phyloP scores from a whole-genome alignment of 2,113 vertebrate genomes.

The Lucifuga dentata region DNA sequence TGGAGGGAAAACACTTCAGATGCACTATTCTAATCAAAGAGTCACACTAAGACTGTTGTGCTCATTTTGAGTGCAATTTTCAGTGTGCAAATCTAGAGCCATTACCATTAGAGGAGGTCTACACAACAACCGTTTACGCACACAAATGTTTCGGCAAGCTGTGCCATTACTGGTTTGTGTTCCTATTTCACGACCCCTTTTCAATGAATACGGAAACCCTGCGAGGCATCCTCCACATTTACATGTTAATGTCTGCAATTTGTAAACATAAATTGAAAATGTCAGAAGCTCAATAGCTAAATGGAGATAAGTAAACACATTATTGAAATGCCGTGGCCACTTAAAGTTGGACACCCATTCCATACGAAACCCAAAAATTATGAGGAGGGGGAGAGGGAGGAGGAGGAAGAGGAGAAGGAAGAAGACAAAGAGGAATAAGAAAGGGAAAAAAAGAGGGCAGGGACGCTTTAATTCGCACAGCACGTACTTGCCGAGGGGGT shows the following conservation, averaged over 20 bases:
- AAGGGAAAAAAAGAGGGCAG: conserved; percentile 70
- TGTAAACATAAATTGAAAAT: conserved; percentile 85
- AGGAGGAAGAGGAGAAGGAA: conserved; percentile 48
- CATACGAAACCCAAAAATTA: conserved; percentile 65
- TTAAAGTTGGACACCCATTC: conserved; percentile 73
- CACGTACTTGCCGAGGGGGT: conserved; percentile 81
- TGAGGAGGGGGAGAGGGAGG: conserved; percentile 45
- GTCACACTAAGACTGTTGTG: conserved; percentile 34
- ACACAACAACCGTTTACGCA: conserved; percentile 45
- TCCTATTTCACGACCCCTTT: conserved; percentile 71
- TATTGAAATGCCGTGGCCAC: conserved; percentile 75
- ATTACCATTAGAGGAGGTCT: conserved; percentile 53
- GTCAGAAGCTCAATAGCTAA: conserved; percentile 83
- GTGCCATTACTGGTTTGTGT: conserved; percentile 70
- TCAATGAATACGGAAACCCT: conserved; percentile 70
- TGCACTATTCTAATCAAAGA: not conserved
- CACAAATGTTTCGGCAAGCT: conserved; percentile 59
- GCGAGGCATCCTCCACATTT: conserved; percentile 78
- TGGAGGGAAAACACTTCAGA: no score
- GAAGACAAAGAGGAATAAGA: conserved; percentile 71
- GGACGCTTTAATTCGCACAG: conserved; percentile 79
- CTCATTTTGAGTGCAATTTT: conserved; percentile 28
- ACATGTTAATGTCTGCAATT: conserved; percentile 82
- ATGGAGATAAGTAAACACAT: conserved; percentile 82
- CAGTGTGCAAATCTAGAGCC: conserved; percentile 41